Percentiles rank a stretch among this genome's conserved stretches.
Evolutionary conservation across 1,140 invertebrate genomes (phyloP).

Genomic region (Anastrepha ludens): DNA sequence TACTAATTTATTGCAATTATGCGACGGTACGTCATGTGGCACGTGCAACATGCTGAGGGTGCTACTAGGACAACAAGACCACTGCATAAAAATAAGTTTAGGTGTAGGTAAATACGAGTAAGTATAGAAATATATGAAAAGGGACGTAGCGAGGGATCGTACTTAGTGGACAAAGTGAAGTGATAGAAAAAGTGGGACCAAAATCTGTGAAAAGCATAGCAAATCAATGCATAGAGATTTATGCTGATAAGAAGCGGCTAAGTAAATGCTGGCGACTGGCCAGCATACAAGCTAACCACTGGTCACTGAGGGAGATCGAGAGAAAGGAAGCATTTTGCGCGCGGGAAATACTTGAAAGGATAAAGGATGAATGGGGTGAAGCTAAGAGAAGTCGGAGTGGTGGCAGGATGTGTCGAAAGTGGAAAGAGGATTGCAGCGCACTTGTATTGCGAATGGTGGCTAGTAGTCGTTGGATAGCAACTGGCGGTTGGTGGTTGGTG

Average conservation of each 20-base stretch:
- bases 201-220: constrained; percentile 43
- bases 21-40: constrained; percentile 70
- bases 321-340: not conserved
- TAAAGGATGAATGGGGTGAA: not conserved
- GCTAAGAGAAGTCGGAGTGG: not conserved
- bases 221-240: constrained; percentile 39
- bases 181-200: not conserved
- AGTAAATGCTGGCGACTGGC: constrained; percentile 20
- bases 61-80: constrained; percentile 19
- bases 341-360: not conserved
- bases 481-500: not conserved
- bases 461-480: not conserved
- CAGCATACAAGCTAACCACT: not conserved
- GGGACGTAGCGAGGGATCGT: not conserved
- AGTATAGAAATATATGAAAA: not conserved
- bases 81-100: not conserved
- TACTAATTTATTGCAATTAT: constrained; percentile 73
- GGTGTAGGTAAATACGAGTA: not conserved
- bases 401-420: not conserved
- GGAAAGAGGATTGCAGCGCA: not conserved
- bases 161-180: not conserved
- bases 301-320: not conserved
- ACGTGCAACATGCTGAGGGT: not conserved
- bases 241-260: constrained; percentile 34
- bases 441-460: not conserved